These are phyloP conservation scores for Drosophila suboccidentalis DNA, from an alignment of 2,888 invertebrate genomes.

Conservation along the genomic window DNA sequence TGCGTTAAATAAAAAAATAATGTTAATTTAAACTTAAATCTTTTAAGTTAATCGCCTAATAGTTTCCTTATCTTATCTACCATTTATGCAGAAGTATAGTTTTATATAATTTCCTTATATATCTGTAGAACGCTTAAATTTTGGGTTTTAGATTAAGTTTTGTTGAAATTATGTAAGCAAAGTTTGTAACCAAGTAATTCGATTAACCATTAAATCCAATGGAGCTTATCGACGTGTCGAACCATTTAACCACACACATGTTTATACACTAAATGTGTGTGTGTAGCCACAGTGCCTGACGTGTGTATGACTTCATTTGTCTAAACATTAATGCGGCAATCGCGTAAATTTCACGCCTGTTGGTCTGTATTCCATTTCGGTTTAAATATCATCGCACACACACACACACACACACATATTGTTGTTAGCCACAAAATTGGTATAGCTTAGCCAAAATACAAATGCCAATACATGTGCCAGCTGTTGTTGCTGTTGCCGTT, in stretches of 20 bases:
- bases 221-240: conserved; percentile 52
- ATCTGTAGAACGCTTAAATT: background rate
- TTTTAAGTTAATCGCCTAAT: background rate
- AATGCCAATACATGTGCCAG: conserved; percentile 70
- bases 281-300: conserved; percentile 19
- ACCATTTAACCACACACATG: conserved; percentile 47
- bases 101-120: background rate
- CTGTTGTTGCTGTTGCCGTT: conserved; percentile 2
- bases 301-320: conserved; percentile 70
- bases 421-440: conserved; percentile 67
- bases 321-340: conserved; percentile 73
- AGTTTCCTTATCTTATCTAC: background rate
- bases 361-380: conserved; percentile 47
- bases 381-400: conserved; percentile 61
- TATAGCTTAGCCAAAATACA: conserved; percentile 67
- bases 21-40: background rate
- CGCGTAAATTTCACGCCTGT: conserved; percentile 77
- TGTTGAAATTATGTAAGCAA: conserved; percentile 27
- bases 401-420: conserved; percentile 15
- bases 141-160: conserved; percentile 14
- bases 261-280: conserved; percentile 3
- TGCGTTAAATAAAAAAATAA: no score
- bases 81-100: background rate
- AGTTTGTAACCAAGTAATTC: conserved; percentile 43
- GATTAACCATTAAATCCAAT: conserved; percentile 68